A percentile compares a stretch with the other conserved stretches of the same genome.
Conservation (phyloP, 2,888 invertebrate genomes). For the Colletes collaris region DNA sequence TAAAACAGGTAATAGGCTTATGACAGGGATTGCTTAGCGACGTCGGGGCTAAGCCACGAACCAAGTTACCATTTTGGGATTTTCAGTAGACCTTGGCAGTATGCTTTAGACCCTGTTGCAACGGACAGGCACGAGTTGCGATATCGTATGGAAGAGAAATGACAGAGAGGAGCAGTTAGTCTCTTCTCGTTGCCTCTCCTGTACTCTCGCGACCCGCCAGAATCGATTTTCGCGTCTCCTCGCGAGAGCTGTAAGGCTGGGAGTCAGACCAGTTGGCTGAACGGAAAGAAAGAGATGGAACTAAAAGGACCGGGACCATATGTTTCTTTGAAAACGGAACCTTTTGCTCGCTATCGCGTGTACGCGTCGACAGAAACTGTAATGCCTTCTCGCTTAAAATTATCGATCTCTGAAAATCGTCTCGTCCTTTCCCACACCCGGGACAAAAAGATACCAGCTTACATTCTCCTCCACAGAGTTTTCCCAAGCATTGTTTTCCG, state of each 20-base stretch:
- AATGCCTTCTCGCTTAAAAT: conserved; percentile 24
- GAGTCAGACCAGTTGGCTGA: conserved; percentile 19
- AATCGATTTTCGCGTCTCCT: conserved; percentile 65
- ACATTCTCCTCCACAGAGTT: no score
- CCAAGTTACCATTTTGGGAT: conserved; percentile 75
- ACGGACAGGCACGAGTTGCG: conserved; percentile 23
- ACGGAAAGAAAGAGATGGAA: conserved; percentile 7
- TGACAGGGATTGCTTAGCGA: conserved; percentile 66
- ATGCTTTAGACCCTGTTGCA: conserved; percentile 22
- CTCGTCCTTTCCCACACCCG: no score
- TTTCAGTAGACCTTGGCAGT: conserved; percentile 53
- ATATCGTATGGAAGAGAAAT: conserved; percentile 33
- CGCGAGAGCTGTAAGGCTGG: conserved; percentile 42
- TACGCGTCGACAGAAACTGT: conserved; percentile 3
- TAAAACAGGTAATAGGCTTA: conserved; percentile 77
- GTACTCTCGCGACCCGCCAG: conserved; percentile 39
- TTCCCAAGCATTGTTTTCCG: no score
- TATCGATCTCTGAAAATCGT: conserved; percentile 26
- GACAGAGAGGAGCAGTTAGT: conserved; percentile 34
- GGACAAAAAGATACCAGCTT: no score
- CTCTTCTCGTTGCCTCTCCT: conserved; percentile 20
- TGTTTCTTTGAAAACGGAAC: conserved; percentile 48
- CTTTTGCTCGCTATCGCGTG: conserved; percentile 20
- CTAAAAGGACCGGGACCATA: conserved; percentile 13
- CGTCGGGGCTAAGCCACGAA: conserved; percentile 61